Evolutionary conservation across 2,888 invertebrate species (phyloP), one percentile per base, ranked within the genome.

Genomic region (Drosophila colorata): DNA sequence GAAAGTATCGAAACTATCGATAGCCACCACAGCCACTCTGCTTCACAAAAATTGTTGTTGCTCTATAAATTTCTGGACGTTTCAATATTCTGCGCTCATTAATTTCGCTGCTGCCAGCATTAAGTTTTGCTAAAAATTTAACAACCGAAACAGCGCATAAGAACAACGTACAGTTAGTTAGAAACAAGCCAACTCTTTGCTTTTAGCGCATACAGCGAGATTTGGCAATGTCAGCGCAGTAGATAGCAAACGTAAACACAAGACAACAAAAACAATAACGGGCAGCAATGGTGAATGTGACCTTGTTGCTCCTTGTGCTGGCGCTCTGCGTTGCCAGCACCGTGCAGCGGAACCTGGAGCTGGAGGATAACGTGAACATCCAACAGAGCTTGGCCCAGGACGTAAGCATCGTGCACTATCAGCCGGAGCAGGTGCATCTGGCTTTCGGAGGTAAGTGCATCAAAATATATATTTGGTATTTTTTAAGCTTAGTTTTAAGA

Each of bases 381-480:
- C 44, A 46, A 6, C 37, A 33, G 5, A 56, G 47, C 20, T 5
- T 23, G n/a, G 16, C 20, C 7, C 9, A 53, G 8, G 49, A 67
- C 56, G 4, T 56, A 2, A 16, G n/a, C 31, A 86, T 92, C 14
- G 90, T 91, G 18, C 90, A 92, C 78, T 94, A 93, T 90, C 95
- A 95, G 86, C 95, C 95, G 1, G 95, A 95, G 88, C 95, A 95
- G 90, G 93, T 95, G 18, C 95, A 95, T 91, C 89, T 95, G 59
- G 90, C 95, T 28, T 95, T 94, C 86, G 95, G 95, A 78, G 94
- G 94, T 94, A 91, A 88, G 88, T 85, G 25, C 16, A 25, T 33
- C 16, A 20, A 40, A 38, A 3, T 5, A 38, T 28, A 44, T 18
- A 13, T 52, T 33, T 33, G 4, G 11, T 5, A n/a, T 9, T 13